These are phyloP conservation scores for Salvelinus namaycush DNA, from an alignment of 2,113 vertebrate genomes.

Conservation along the genomic window DNA sequence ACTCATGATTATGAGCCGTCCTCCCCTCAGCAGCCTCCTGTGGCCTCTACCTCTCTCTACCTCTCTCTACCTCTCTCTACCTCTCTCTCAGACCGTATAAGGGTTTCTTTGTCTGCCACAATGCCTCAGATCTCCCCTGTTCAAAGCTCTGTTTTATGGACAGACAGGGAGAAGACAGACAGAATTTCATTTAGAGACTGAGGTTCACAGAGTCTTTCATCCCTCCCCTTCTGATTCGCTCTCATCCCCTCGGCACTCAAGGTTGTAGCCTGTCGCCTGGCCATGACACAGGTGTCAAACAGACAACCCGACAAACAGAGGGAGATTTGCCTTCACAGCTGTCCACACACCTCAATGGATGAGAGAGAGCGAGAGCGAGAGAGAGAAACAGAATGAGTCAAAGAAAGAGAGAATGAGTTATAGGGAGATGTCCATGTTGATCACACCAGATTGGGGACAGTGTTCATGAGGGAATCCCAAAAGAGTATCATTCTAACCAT, in stretches of 20 bases:
- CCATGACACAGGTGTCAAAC: constrained; percentile 5
- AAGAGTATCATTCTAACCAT: neutral
- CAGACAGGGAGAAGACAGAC: neutral
- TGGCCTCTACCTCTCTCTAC: neutral
- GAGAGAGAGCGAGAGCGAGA: neutral
- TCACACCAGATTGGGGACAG: constrained; percentile 24
- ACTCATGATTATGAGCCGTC: too few relatives aligned
- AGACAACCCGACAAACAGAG: neutral
- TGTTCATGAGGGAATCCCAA: constrained; percentile 7
- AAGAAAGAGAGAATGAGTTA: neutral
- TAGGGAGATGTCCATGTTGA: constrained; percentile 1
- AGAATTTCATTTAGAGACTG: too few relatives aligned
- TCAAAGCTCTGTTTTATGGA: constrained; percentile 33
- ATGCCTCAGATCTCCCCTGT: neutral
- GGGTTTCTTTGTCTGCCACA: too few relatives aligned
- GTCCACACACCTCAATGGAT: constrained; percentile 3
- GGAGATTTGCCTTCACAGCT: neutral
- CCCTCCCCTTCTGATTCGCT: neutral
- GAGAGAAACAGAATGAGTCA: neutral
- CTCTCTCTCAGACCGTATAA: too few relatives aligned
- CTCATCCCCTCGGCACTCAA: too few relatives aligned
- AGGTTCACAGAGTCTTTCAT: too few relatives aligned
- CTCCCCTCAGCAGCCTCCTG: too few relatives aligned
- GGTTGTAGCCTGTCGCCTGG: neutral
- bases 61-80: neutral